These are phyloP conservation scores for Linyphia triangularis DNA, from an alignment of 2,888 invertebrate species.

Conservation along the genomic window DNA sequence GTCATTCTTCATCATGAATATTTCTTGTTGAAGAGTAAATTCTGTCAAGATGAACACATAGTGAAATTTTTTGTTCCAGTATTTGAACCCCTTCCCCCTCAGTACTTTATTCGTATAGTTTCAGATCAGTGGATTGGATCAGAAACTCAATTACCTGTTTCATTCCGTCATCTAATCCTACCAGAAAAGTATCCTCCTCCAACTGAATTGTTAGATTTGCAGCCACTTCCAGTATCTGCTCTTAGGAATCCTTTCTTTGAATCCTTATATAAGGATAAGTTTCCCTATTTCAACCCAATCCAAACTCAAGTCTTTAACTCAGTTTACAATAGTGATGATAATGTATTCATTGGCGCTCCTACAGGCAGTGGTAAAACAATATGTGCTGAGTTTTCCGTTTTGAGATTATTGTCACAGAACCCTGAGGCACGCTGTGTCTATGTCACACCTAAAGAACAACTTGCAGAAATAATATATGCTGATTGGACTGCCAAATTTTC, in stretches of 20 bases:
- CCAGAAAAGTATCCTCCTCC: slow-evolving; percentile 99
- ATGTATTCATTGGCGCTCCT: slow-evolving; percentile 96
- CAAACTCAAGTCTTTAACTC: slow-evolving; percentile 99
- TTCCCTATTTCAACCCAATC: slow-evolving; percentile 98
- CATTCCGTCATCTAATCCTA: slow-evolving; percentile 96
- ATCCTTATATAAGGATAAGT: slow-evolving; percentile 89
- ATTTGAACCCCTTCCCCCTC: slow-evolving; percentile 98
- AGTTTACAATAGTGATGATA: slow-evolving; percentile 98
- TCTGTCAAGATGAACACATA: slow-evolving; percentile 94
- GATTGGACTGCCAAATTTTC: slow-evolving; percentile 96
- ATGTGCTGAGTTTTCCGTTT: slow-evolving; percentile 96
- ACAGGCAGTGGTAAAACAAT: slow-evolving; percentile 94
- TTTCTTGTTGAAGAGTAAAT: slow-evolving; percentile 95
- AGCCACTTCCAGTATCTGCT: slow-evolving; percentile 92
- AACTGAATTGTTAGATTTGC: slow-evolving; percentile 96
- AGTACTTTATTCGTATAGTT: slow-evolving; percentile 90
- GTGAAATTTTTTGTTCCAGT: slow-evolving; percentile 99
- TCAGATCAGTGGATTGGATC: slow-evolving; percentile 85
- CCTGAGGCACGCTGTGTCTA: slow-evolving; percentile 89
- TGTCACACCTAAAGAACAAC: slow-evolving; percentile 92
- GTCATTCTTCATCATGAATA: slow-evolving; percentile 95
- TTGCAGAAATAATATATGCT: slow-evolving; percentile 91
- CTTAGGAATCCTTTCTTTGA: slow-evolving; percentile 91
- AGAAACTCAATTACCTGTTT: slow-evolving; percentile 97
- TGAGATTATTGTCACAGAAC: slow-evolving; percentile 89